These are phyloP conservation scores for Rhea americana DNA, from an alignment of 2,113 vertebrate genomes.

Conservation along the genomic window DNA sequence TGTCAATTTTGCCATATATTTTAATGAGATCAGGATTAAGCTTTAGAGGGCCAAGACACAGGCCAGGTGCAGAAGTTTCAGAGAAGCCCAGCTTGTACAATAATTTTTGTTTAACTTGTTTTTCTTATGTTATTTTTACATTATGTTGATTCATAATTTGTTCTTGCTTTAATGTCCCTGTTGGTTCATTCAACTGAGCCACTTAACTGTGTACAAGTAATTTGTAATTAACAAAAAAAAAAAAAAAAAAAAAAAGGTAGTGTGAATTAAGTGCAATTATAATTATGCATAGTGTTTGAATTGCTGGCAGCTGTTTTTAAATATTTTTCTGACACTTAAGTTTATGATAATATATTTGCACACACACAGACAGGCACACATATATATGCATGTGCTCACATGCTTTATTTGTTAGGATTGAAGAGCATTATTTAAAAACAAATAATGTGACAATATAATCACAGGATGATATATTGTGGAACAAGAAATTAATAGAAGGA, in stretches of 20 bases:
- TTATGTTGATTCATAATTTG: neutral
- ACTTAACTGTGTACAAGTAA: neutral
- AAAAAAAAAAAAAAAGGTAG: neutral
- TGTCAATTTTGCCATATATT: neutral
- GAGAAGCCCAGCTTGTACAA: neutral
- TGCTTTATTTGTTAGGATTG: neutral
- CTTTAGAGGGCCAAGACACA: neutral
- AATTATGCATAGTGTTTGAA: neutral
- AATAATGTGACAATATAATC: neutral
- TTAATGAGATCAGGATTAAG: neutral
- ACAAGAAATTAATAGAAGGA: neutral
- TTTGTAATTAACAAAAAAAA: neutral
- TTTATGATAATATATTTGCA: neutral
- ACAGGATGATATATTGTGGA: neutral
- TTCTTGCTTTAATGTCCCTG: neutral
- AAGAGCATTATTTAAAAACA: neutral
- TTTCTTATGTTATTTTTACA: neutral
- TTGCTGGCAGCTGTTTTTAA: neutral
- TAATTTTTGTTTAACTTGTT: neutral
- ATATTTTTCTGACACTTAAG: neutral
- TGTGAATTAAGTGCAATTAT: neutral
- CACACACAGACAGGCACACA: too few relatives aligned
- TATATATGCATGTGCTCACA: neutral
- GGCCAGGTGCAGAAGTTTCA: neutral
- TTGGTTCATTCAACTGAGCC: neutral